phyloP scores from a whole-genome alignment of 1,140 invertebrate genomes.

The Zaprionus vittiger region DNA sequence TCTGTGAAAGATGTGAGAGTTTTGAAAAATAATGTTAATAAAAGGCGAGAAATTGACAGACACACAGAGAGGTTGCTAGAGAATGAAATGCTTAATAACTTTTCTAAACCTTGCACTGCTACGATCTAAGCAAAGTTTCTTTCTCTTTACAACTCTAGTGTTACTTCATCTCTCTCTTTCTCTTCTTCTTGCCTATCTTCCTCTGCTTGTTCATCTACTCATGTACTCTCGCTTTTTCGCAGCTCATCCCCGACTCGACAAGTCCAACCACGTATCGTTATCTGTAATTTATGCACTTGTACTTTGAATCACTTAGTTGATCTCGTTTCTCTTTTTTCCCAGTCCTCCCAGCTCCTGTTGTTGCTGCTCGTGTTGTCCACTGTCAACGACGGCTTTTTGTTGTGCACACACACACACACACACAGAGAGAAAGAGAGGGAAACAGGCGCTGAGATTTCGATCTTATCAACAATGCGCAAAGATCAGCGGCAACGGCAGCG shows the following conservation, averaged over 20 bases:
- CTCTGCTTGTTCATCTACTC: not conserved
- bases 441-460: slow-evolving; percentile 69
- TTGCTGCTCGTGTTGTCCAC: slow-evolving; percentile 2
- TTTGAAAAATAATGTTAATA: too few species aligned
- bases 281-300: slow-evolving; percentile 82
- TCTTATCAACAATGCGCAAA: slow-evolving; percentile 77
- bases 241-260: slow-evolving; percentile 24
- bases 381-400: slow-evolving; percentile 53
- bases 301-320: slow-evolving; percentile 77
- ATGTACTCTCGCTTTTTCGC: slow-evolving; percentile 24
- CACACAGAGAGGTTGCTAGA: too few species aligned
- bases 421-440: slow-evolving; percentile 41
- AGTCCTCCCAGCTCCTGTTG: slow-evolving; percentile 10
- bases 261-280: slow-evolving; percentile 65
- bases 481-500: slow-evolving; percentile 59
- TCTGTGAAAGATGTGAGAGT: too few species aligned
- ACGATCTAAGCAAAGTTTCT: not conserved
- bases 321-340: slow-evolving; percentile 55
- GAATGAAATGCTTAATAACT: too few species aligned
- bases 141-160: not conserved
- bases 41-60: too few species aligned
- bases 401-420: slow-evolving; percentile 64
- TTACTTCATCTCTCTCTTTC: not conserved
- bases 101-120: too few species aligned
- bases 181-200: not conserved